These are phyloP conservation scores for Lagria hirta DNA, from an alignment of 2,888 invertebrate species.

Conservation along the genomic window DNA sequence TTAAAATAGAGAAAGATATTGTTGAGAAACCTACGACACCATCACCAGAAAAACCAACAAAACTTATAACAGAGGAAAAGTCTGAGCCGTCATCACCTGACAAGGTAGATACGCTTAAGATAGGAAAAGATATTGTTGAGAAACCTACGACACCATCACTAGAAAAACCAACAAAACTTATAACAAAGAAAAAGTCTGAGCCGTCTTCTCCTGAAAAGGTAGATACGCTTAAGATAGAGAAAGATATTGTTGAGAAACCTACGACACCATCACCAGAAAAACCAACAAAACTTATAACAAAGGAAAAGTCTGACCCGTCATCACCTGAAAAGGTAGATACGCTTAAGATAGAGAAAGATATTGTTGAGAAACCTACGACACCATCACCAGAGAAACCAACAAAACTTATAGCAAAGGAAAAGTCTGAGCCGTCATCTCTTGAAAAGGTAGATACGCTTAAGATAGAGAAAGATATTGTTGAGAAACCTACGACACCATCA, in stretches of 20 bases:
- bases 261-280: no score
- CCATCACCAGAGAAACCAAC: no score
- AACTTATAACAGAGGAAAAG: background rate
- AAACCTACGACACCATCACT: slow-evolving; percentile 15
- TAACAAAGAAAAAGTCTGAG: no score
- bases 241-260: no score
- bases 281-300: no score
- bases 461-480: background rate
- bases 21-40: slow-evolving; percentile 7
- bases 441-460: background rate
- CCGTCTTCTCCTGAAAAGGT: no score
- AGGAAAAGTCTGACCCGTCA: no score
- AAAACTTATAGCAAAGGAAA: background rate
- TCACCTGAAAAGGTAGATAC: no score
- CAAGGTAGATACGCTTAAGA: background rate
- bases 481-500: background rate
- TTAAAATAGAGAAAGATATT: slow-evolving; percentile 1
- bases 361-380: no score
- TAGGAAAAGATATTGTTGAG: background rate
- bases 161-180: slow-evolving; percentile 10
- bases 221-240: no score
- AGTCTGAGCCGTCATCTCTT: no score
- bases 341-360: no score
- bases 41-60: slow-evolving; percentile 2
- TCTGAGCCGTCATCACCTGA: slow-evolving; percentile 4